Conservation (phyloP, 2,113 vertebrate genomes). For the Hoplias malabaricus region DNA sequence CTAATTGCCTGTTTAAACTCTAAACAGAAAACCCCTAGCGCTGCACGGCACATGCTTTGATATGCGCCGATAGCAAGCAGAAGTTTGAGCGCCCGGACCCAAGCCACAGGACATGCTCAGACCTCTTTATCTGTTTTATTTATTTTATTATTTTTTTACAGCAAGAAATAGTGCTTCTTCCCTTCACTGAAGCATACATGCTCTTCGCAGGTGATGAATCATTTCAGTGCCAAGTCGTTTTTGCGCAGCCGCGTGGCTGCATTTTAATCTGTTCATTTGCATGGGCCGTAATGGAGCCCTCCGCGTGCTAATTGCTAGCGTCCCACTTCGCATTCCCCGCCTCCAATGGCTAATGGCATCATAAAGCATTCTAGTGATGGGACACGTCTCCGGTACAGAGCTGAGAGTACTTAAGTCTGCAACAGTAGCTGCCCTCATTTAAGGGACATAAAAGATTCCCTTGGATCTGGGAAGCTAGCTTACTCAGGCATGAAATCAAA, state of each 20-base stretch:
- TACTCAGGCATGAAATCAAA: slow-evolving; percentile 49
- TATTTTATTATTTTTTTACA: too few relatives aligned
- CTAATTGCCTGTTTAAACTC: slow-evolving; percentile 67
- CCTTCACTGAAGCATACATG: not conserved
- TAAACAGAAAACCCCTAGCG: slow-evolving; percentile 3
- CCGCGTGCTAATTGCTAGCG: slow-evolving; percentile 72
- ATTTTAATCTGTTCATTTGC: slow-evolving; percentile 65
- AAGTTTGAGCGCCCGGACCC: not conserved
- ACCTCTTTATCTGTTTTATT: not conserved
- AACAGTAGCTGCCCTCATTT: slow-evolving; percentile 70
- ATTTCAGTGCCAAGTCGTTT: not conserved
- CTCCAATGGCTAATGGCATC: slow-evolving; percentile 73
- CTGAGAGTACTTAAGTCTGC: slow-evolving; percentile 67
- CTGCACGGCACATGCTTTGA: slow-evolving; percentile 13
- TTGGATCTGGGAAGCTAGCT: slow-evolving; percentile 57
- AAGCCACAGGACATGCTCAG: slow-evolving; percentile 11
- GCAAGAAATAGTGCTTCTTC: not conserved
- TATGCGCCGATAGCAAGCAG: not conserved
- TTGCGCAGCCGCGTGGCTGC: slow-evolving; percentile 16
- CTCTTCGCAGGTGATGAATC: slow-evolving; percentile 42
- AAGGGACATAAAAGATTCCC: slow-evolving; percentile 67
- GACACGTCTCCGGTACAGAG: slow-evolving; percentile 67
- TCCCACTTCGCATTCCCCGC: slow-evolving; percentile 66
- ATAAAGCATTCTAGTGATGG: slow-evolving; percentile 72
- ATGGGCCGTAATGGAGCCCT: slow-evolving; percentile 71